Base-by-base conservation (phyloP, 2,888 invertebrate genomes). In the Leptogaster cylindrica region DNA sequence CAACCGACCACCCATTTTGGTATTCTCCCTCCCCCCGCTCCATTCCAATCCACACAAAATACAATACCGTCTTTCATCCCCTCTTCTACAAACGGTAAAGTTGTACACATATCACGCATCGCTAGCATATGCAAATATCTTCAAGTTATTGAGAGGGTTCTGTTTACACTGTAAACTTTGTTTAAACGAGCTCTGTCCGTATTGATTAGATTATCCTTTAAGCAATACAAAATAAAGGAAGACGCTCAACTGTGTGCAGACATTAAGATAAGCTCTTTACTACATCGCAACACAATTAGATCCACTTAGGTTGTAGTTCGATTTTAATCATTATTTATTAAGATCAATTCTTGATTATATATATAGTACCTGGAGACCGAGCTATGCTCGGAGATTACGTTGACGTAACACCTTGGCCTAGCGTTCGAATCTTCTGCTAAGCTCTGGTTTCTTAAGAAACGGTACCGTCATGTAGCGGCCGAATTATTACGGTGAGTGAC, bases 41-140 rank as follows among this genome's bases (percentile, higher is more conserved):
- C n/a, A n/a, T n/a, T n/a, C n/a, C n/a, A n/a, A n/a, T n/a, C n/a
- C n/a, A n/a, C n/a, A n/a, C n/a, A n/a, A n/a, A n/a, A n/a, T n/a
- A n/a, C n/a, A n/a, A n/a, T n/a, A n/a, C n/a, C n/a, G n/a, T n/a
- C n/a, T n/a, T n/a, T n/a, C n/a, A n/a, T n/a, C n/a, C n/a, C n/a
- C n/a, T n/a, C n/a, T n/a, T 31, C 33, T 33, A n/a, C n/a, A n/a
- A n/a, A n/a, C n/a, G n/a, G n/a, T 44, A 14, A 18, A 61, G 31
- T 55, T 41, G 65, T 68, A 68, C 65, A 68, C 68, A 68, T 68
- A 65, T 68, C 58, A 65, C 65, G 58, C 68, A 68, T 68, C 65
- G 48, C 65, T 48, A 58, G 39, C 65, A 65, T 65, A 52, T 65
- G 58, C 36, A 65, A 65, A 65, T 68, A 68, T 50, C 68, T 68